Conservation (phyloP, 1,140 invertebrate genomes). For the Myzus persicae region DNA sequence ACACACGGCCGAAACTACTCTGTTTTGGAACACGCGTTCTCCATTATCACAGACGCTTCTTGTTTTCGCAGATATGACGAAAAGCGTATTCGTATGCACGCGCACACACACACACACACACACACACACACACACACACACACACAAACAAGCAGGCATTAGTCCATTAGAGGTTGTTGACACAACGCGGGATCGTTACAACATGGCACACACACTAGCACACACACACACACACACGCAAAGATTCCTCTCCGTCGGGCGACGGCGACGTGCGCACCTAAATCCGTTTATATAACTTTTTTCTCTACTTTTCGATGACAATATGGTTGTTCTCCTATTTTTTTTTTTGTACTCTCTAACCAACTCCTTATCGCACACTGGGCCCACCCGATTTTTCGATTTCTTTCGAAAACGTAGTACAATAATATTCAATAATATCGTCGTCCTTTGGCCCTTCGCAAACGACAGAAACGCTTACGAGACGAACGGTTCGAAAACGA, state of each 20-base stretch:
- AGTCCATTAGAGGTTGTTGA: slow-evolving; percentile 54
- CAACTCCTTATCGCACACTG: neutral
- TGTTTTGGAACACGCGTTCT: slow-evolving; percentile 46
- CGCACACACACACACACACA: neutral
- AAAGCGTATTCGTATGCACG: neutral
- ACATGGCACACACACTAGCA: neutral
- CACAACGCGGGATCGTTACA: slow-evolving; percentile 22
- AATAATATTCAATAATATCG: neutral
- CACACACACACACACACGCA: too few relatives aligned
- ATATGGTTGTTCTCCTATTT: neutral
- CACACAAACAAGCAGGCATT: neutral
- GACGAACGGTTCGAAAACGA: too few relatives aligned
- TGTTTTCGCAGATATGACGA: slow-evolving; percentile 24
- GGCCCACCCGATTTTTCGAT: neutral
- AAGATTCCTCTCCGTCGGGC: neutral
- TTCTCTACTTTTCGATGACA: neutral
- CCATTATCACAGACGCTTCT: slow-evolving; percentile 37
- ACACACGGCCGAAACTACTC: neutral
- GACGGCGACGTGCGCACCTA: neutral
- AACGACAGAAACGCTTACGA: neutral
- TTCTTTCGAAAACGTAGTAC: neutral
- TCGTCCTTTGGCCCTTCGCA: neutral
- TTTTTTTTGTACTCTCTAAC: neutral
- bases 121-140: neutral
- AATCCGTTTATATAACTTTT: slow-evolving; percentile 14